Percentiles rank a stretch among this genome's conserved stretches.
These are phyloP conservation scores for Drosophila miranda DNA, from an alignment of 1,140 invertebrate species.

Conservation along the genomic window DNA sequence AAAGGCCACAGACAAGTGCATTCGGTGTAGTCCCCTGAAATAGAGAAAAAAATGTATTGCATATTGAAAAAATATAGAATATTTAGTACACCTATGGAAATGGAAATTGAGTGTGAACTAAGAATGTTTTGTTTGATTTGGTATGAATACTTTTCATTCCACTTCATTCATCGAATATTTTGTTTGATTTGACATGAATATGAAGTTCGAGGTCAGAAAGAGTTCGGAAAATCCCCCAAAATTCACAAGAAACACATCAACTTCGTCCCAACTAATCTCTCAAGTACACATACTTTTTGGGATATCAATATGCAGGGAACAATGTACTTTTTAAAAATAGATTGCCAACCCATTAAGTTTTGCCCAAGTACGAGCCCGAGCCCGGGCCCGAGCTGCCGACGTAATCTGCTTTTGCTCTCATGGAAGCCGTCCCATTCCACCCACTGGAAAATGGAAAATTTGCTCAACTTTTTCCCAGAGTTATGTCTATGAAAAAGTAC, in stretches of 20 bases:
- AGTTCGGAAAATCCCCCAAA: background rate
- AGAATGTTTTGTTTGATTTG: slow-evolving; percentile 39
- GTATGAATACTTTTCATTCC: slow-evolving; percentile 7
- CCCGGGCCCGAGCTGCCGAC: background rate
- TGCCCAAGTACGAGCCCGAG: background rate
- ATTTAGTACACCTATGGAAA: slow-evolving; percentile 4
- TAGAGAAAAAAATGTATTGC: slow-evolving; percentile 12
- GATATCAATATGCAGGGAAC: slow-evolving; percentile 48
- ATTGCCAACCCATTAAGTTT: slow-evolving; percentile 57
- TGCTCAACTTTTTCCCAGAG: slow-evolving; percentile 49
- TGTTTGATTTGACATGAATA: too few species aligned
- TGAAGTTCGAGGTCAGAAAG: too few species aligned
- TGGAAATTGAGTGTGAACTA: slow-evolving; percentile 15
- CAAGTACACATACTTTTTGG: slow-evolving; percentile 29
- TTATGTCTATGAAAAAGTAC: slow-evolving; percentile 60
- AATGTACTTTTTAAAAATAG: slow-evolving; percentile 57
- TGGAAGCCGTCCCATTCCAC: too few species aligned
- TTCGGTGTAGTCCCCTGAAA: slow-evolving; percentile 16
- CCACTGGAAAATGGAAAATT: slow-evolving; percentile 22
- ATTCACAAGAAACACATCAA: slow-evolving; percentile 29
- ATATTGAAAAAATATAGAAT: slow-evolving; percentile 13
- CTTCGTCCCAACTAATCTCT: slow-evolving; percentile 42
- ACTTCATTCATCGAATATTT: background rate
- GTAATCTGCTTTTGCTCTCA: too few species aligned
- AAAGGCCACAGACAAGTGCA: slow-evolving; percentile 27